Evolutionary conservation across 2,888 invertebrate genomes (phyloP).

Genomic region (Papilio elwesi): DNA sequence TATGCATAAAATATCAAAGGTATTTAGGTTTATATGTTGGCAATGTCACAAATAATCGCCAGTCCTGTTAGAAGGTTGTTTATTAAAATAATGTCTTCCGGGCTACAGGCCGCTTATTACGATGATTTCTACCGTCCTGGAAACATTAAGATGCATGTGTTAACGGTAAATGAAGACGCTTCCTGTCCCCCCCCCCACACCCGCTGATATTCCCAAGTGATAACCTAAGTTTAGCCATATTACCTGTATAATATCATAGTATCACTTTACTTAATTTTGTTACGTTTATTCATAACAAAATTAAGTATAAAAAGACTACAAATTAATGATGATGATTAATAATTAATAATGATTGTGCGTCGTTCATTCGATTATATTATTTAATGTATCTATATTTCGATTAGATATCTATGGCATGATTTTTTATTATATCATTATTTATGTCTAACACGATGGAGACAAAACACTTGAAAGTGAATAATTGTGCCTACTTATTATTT

Average conservation of each 20-base stretch:
- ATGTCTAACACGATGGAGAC: too few relatives aligned
- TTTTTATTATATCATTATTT: too few relatives aligned
- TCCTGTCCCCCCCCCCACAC: neutral
- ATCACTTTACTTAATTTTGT: neutral
- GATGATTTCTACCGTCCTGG: conserved; percentile 23
- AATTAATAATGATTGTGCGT: too few relatives aligned
- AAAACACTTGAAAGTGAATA: too few relatives aligned
- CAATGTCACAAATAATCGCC: neutral
- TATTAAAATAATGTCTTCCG: conserved; percentile 25
- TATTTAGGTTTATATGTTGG: neutral
- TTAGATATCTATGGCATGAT: too few relatives aligned
- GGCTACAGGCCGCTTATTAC: conserved; percentile 12
- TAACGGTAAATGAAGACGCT: conserved; percentile 12
- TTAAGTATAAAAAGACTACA: too few relatives aligned
- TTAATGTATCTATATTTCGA: too few relatives aligned
- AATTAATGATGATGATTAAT: too few relatives aligned
- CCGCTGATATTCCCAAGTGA: neutral
- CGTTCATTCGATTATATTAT: too few relatives aligned
- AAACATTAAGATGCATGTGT: conserved; percentile 6
- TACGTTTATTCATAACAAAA: neutral
- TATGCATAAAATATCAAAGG: neutral
- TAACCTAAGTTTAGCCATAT: neutral
- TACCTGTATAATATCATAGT: neutral
- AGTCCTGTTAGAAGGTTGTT: conserved; percentile 7
- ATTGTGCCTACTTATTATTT: too few relatives aligned